Evolutionary conservation across 2,113 vertebrate genomes (phyloP), one percentile per base, ranked within the genome.

Genomic region (Dunckerocampus dactyliophorus): DNA sequence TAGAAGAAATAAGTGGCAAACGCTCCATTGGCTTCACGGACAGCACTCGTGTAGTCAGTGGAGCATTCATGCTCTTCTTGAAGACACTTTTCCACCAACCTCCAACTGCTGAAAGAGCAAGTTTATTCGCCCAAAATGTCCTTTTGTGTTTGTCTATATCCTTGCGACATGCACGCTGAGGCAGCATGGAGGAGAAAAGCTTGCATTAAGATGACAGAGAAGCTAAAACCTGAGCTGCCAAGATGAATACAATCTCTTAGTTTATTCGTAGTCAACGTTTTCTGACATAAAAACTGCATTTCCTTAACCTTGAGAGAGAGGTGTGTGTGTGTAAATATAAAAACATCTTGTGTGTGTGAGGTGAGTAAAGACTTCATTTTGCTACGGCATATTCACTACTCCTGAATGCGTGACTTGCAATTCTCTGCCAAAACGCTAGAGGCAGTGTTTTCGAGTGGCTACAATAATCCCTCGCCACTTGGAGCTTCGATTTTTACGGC

Each of bases 91-190:
- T 28, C 7, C 16, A 4, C 34, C 14, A 21, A 56, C 13, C 39
- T 42, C 19, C 54, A 42, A 15, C 19, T 14, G 57, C 57, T 59
- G 57, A 47, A 59, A 47, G 45, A 31, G 57, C 22, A n/a, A 63
- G 31, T 59, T 1, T 37, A 63, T 69, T 66, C 8, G 34, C 20
- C 16, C 52, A 34, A 42, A 15, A 60, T 10, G 51, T 4, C 37
- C 11, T 3, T 59, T 66, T 10, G n/a, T 42, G 12, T 20, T 57
- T 51, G 19, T 48, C 60, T 47, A 1, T 43, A 52, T 17, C 51
- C 7, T 10, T 14, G 56, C 58, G 21, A 59, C 39, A 57, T 65
- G 62, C 39, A 56, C 9, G 77, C 77, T 80, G 77, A 72, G 22
- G 42, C 63, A 68, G 73, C 76, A 74, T 11, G 5, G 14, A 20